phyloP scores from a whole-genome alignment of 1,140 invertebrate genomes.

The Protaetia brevitarsis region DNA sequence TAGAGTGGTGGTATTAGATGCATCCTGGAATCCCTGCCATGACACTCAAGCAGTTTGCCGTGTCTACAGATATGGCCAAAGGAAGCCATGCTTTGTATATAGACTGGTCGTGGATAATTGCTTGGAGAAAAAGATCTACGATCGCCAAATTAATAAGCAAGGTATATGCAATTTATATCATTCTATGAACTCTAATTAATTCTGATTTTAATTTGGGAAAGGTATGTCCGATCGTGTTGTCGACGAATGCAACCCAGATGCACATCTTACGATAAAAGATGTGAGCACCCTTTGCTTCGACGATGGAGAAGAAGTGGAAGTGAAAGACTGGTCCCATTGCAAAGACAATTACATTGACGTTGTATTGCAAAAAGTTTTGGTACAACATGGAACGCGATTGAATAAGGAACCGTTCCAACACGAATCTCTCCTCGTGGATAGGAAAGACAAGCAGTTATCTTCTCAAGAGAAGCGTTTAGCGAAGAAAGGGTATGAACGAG shows the following conservation, averaged over 20 bases:
- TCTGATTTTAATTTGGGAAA: constrained; percentile 25
- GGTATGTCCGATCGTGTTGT: constrained; percentile 93
- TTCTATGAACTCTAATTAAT: not conserved
- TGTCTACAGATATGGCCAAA: constrained; percentile 95
- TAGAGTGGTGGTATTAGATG: constrained; percentile 95
- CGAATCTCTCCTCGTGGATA: constrained; percentile 91
- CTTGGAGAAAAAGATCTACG: constrained; percentile 96
- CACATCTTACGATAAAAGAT: constrained; percentile 91
- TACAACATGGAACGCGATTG: constrained; percentile 65
- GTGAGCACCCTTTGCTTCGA: constrained; percentile 92
- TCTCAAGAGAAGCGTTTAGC: constrained; percentile 93
- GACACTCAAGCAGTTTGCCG: constrained; percentile 98
- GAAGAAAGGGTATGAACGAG: constrained; percentile 88
- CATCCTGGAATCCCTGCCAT: constrained; percentile 99
- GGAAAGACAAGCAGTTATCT: constrained; percentile 93
- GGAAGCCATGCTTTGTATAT: constrained; percentile 93
- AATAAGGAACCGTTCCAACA: constrained; percentile 94
- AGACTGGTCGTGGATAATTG: constrained; percentile 95
- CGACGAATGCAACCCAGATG: constrained; percentile 96
- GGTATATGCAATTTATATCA: constrained; percentile 49
- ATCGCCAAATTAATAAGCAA: constrained; percentile 96
- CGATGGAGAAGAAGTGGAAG: constrained; percentile 77
- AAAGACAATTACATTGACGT: constrained; percentile 77
- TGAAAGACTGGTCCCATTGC: constrained; percentile 66
- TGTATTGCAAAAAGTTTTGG: constrained; percentile 70